Evolutionary conservation across 2,888 invertebrate genomes (phyloP).

Genomic region (Parnassius orleans): DNA sequence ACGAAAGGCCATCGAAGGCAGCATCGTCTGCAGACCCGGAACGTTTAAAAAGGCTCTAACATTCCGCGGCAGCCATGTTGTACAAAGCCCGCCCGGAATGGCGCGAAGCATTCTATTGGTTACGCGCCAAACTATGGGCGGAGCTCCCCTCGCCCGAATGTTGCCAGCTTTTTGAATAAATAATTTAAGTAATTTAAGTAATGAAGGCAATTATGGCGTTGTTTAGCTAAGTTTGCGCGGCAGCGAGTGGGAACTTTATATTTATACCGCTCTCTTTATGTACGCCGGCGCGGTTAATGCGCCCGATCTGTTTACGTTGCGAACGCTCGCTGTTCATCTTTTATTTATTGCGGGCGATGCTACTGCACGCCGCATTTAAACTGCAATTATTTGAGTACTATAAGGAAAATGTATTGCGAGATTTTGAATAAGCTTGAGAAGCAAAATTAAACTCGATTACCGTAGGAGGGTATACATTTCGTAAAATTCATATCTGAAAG

Average conservation of each 20-base stretch:
- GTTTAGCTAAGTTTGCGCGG: conserved; percentile 81
- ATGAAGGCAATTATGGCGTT: conserved; percentile 82
- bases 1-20: conserved; percentile 35
- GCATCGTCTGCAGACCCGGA: conserved; percentile 34
- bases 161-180: conserved; percentile 82
- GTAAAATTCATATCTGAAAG: neutral
- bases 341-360: conserved; percentile 75
- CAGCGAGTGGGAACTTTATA: conserved; percentile 79
- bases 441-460: conserved; percentile 34
- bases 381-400: conserved; percentile 74
- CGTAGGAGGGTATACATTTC: neutral
- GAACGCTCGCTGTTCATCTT: conserved; percentile 48
- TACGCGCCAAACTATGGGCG: conserved; percentile 45
- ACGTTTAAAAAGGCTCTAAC: conserved; percentile 39
- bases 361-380: conserved; percentile 73
- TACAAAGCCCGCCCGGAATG: conserved; percentile 58
- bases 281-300: conserved; percentile 80
- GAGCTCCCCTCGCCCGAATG: conserved; percentile 64
- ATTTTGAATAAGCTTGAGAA: conserved; percentile 52
- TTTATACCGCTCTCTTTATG: conserved; percentile 80
- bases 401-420: conserved; percentile 71
- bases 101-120: conserved; percentile 56
- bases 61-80: conserved; percentile 70
- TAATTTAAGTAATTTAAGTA: conserved; percentile 82
- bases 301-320: conserved; percentile 79